Evolutionary conservation across 2,888 invertebrate species (phyloP).

Genomic region (Drosophila planitibia): DNA sequence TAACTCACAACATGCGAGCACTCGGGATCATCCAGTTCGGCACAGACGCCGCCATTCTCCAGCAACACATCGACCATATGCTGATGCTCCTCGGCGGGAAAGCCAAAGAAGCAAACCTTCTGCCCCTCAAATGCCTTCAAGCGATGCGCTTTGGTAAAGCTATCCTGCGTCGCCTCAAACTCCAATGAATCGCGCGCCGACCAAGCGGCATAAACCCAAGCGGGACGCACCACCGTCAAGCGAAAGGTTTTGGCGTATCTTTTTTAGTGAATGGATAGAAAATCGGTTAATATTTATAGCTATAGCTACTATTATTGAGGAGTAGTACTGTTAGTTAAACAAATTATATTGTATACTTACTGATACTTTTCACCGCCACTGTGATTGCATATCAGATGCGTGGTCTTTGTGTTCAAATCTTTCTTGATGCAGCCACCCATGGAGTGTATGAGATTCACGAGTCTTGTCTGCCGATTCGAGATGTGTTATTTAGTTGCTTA

Average conservation of each 20-base stretch:
- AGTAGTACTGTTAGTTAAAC: background rate
- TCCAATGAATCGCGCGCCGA: slow-evolving; percentile 90
- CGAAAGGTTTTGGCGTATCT: slow-evolving; percentile 94
- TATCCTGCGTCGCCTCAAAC: slow-evolving; percentile 90
- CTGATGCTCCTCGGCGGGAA: slow-evolving; percentile 94
- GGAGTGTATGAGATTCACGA: slow-evolving; percentile 95
- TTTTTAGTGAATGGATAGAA: background rate
- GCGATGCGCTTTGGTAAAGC: slow-evolving; percentile 90
- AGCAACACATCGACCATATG: slow-evolving; percentile 96
- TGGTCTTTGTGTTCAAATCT: slow-evolving; percentile 94
- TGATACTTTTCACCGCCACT: slow-evolving; percentile 97
- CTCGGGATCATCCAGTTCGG: slow-evolving; percentile 91
- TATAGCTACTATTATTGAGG: background rate
- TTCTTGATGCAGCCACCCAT: slow-evolving; percentile 98
- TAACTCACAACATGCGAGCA: slow-evolving; percentile 96
- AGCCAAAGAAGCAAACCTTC: slow-evolving; percentile 94
- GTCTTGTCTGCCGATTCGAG: slow-evolving; percentile 88
- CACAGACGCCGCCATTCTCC: slow-evolving; percentile 93
- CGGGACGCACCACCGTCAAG: slow-evolving; percentile 93
- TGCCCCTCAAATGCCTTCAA: slow-evolving; percentile 95
- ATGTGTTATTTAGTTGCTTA: background rate
- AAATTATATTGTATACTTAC: slow-evolving; percentile 71
- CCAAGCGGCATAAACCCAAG: slow-evolving; percentile 97
- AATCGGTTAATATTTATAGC: background rate
- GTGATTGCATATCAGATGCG: slow-evolving; percentile 96